Percentiles rank a stretch among this genome's conserved stretches.
These are phyloP conservation scores for Aplocera efformata DNA, from an alignment of 2,888 invertebrate species.

Conservation along the genomic window DNA sequence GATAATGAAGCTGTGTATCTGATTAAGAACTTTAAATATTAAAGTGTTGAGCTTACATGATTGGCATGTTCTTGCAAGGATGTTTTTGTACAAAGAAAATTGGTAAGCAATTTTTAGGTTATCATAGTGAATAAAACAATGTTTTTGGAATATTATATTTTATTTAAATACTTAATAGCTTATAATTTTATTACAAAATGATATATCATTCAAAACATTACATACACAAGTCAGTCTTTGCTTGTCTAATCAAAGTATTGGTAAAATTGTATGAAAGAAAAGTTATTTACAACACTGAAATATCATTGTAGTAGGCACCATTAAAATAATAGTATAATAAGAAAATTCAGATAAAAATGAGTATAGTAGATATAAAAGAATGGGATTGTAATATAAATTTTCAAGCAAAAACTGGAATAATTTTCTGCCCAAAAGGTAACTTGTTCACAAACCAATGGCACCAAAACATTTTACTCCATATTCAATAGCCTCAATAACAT, in stretches of 20 bases:
- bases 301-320: slow-evolving; percentile 45
- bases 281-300: slow-evolving; percentile 32
- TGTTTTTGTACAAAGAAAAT: slow-evolving; percentile 1
- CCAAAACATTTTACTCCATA: slow-evolving; percentile 27
- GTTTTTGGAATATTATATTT: slow-evolving; percentile 23
- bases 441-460: slow-evolving; percentile 46
- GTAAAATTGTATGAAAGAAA: slow-evolving; percentile 56
- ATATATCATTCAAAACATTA: slow-evolving; percentile 59
- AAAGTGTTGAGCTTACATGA: slow-evolving; percentile 13
- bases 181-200: too few relatives aligned
- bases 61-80: not conserved
- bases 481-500: slow-evolving; percentile 50
- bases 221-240: slow-evolving; percentile 80
- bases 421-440: slow-evolving; percentile 46
- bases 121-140: slow-evolving; percentile 18
- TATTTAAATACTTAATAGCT: slow-evolving; percentile 30
- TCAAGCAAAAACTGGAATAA: slow-evolving; percentile 11
- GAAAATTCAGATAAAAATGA: not conserved
- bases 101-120: slow-evolving; percentile 3
- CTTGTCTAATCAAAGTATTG: slow-evolving; percentile 74
- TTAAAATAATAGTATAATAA: slow-evolving; percentile 15
- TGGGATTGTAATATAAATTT: slow-evolving; percentile 12
- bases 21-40: slow-evolving; percentile 83
- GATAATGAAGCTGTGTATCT: slow-evolving; percentile 94
- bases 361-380: too few relatives aligned